These are phyloP conservation scores for Fragum sueziense DNA, from an alignment of 2,888 invertebrate species.

Conservation along the genomic window DNA sequence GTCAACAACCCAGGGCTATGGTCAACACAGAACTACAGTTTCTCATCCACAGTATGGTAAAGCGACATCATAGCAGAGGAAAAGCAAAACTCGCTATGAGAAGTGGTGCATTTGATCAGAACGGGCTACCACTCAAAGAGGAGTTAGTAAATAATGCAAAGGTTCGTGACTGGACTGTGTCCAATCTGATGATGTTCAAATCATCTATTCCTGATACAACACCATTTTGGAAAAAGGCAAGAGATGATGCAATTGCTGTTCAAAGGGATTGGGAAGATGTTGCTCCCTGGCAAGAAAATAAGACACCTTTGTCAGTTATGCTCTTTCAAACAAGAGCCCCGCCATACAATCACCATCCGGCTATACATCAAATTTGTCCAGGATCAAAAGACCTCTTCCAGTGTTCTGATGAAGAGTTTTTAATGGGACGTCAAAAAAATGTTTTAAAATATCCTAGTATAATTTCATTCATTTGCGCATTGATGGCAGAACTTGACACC, in stretches of 20 bases:
- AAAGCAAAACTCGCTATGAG: not conserved
- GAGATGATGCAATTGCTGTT: constrained; percentile 1
- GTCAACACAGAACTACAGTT: constrained; percentile 3
- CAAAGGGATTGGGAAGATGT: not conserved
- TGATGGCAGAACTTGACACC: not conserved
- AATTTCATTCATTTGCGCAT: not conserved
- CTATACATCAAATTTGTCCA: not conserved
- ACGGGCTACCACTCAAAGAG: not conserved
- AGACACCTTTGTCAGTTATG: not conserved
- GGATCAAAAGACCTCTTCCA: not conserved
- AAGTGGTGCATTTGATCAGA: not conserved
- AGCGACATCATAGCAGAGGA: not conserved
- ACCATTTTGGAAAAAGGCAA: not conserved
- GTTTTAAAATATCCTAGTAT: not conserved
- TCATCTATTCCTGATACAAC: not conserved
- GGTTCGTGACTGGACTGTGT: not conserved
- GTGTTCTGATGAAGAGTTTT: not conserved
- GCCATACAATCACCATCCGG: not conserved
- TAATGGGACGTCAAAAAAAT: not conserved
- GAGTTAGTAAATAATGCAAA: not conserved
- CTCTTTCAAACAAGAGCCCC: not conserved
- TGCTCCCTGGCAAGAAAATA: not conserved
- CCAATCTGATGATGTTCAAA: constrained; percentile 5
- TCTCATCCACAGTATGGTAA: not conserved
- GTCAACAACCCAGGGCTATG: not conserved